These are phyloP conservation scores for Plagodis dolabraria DNA, from an alignment of 2,888 invertebrate species.

Conservation along the genomic window DNA sequence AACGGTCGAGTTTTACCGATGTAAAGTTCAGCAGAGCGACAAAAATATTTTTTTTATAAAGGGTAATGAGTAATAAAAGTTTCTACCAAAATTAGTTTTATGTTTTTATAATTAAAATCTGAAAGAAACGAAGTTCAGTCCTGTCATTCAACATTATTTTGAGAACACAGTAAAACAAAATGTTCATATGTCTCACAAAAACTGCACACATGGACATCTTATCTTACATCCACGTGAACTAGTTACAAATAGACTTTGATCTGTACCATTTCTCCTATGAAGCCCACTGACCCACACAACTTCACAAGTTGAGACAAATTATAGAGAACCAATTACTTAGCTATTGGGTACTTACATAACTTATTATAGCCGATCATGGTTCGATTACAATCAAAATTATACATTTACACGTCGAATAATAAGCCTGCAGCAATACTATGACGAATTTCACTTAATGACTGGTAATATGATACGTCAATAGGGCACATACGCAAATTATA, in stretches of 20 bases:
- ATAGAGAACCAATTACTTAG: neutral
- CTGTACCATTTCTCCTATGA: slow-evolving; percentile 8
- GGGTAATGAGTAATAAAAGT: no score
- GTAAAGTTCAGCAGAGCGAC: no score
- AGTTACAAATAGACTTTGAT: slow-evolving; percentile 8
- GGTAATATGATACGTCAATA: neutral
- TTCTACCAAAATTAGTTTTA: no score
- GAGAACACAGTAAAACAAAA: no score
- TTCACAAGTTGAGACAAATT: slow-evolving; percentile 8
- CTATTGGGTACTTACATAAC: slow-evolving; percentile 10
- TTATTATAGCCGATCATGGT: slow-evolving; percentile 12
- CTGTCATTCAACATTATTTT: no score
- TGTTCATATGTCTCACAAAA: neutral
- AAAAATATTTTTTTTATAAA: no score
- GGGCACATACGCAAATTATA: no score
- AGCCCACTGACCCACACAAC: slow-evolving; percentile 14
- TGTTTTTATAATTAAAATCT: no score
- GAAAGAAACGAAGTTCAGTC: no score
- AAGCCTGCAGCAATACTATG: slow-evolving; percentile 7
- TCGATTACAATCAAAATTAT: slow-evolving; percentile 17
- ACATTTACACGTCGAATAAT: slow-evolving; percentile 9
- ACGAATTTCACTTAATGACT: slow-evolving; percentile 3
- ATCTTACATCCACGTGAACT: slow-evolving; percentile 5
- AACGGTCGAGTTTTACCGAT: no score
- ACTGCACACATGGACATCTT: neutral